Base-by-base conservation (phyloP, 2,888 invertebrate species). In the Hermodice carunculata region DNA sequence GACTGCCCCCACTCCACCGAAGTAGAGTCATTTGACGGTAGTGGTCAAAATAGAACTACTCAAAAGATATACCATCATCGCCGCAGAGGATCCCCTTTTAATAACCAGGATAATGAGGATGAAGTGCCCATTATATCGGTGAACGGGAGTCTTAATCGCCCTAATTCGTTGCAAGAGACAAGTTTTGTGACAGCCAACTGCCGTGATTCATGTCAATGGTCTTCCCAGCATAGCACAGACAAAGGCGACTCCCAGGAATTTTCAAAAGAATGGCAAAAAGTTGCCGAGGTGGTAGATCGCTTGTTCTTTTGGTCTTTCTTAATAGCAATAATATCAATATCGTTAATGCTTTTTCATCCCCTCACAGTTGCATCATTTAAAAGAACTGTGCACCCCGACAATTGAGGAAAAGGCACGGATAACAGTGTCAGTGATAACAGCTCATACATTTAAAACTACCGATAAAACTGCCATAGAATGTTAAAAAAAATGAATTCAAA, bases 291-390 rank as follows among this genome's bases (percentile, higher is more conserved):
- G n/a, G 67, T 67, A 6, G 67, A 67, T 31, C n/a, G 67, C 1
- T 46, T 67, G 14, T 65, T 67, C 58, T 67, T 67, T 46, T 67
- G 67, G 67, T 24, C 61, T 1, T 67, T 67, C 60, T 42, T 67
- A 19, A 32, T 65, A 14, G 57, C 61, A 5, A 65, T 67, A 8
- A 56, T 67, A 17, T 64, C 67, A 44, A 61, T 67, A 24, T 57
- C 64, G 11, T 34, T 67, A 26, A 37, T 67, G 22, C 54, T 67
- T 8, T 67, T 67, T 56, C 67, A 67, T 56, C 67, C 67, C 17
- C 46, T 67, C 11, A 65, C 65, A n/a, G n/a, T n/a, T n/a, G n/a
- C n/a, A n/a, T n/a, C n/a, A n/a, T n/a, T n/a, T n/a, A n/a, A n/a
- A n/a, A n/a, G n/a, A n/a, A n/a, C n/a, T n/a, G n/a, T n/a, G n/a